Conservation (phyloP, 2,888 invertebrate species). For the Drosophila kanekoi region DNA sequence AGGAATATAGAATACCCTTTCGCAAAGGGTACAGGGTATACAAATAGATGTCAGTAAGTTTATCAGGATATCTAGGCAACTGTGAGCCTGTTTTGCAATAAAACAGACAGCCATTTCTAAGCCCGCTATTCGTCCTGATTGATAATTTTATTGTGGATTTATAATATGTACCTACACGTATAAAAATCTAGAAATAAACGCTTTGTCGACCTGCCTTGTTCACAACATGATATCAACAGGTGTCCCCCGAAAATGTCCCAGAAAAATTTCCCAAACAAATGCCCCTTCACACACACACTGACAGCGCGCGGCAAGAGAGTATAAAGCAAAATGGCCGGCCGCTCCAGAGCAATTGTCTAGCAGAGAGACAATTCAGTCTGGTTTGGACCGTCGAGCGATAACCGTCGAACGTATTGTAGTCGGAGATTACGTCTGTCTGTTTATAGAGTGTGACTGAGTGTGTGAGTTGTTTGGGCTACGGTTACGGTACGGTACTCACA, state of each 20-base stretch:
- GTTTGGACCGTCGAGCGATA: slow-evolving; percentile 63
- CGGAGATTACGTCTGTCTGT: slow-evolving; percentile 49
- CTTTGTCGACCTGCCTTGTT: neutral
- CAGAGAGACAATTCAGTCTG: slow-evolving; percentile 47
- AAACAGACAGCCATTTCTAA: no score
- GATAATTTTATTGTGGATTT: no score
- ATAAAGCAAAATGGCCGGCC: slow-evolving; percentile 40
- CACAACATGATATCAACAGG: slow-evolving; percentile 37
- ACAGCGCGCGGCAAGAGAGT: slow-evolving; percentile 18
- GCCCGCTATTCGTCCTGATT: no score
- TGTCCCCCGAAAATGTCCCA: slow-evolving; percentile 41
- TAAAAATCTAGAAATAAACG: no score
- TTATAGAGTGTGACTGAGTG: slow-evolving; percentile 41
- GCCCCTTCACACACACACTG: slow-evolving; percentile 45
- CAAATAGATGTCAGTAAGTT: no score
- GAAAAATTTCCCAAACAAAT: slow-evolving; percentile 54
- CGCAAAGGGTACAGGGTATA: no score
- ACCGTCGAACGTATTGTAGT: slow-evolving; percentile 39
- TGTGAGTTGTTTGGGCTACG: slow-evolving; percentile 61
- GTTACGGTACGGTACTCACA: slow-evolving; percentile 60
- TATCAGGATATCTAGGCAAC: no score
- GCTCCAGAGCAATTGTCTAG: slow-evolving; percentile 24
- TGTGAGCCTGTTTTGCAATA: no score
- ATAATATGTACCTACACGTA: no score
- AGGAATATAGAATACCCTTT: no score